Percentiles rank a stretch among this genome's conserved stretches.
Evolutionary conservation across 2,888 invertebrate genomes (phyloP).

Genomic region (Ophraella communa): DNA sequence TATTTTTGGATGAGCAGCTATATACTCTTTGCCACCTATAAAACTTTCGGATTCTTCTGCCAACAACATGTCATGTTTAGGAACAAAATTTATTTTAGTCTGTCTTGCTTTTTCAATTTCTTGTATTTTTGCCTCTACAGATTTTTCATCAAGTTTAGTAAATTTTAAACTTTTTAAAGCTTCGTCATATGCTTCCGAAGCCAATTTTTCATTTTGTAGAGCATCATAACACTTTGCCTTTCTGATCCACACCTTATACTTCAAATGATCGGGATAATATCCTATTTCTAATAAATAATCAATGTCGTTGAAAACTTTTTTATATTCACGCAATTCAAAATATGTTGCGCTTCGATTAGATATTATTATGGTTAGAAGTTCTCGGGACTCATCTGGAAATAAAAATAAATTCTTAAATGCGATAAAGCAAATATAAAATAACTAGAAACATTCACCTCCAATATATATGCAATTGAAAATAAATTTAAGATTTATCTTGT

Average conservation of each 20-base stretch:
- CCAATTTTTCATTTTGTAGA: slow-evolving; percentile 69
- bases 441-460: neutral
- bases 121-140: slow-evolving; percentile 40
- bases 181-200: slow-evolving; percentile 70
- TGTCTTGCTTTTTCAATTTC: slow-evolving; percentile 45
- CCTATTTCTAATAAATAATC: slow-evolving; percentile 66
- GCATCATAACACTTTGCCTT: slow-evolving; percentile 75
- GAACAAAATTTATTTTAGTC: slow-evolving; percentile 63
- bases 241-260: slow-evolving; percentile 79
- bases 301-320: slow-evolving; percentile 75
- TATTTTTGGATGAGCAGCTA: slow-evolving; percentile 68
- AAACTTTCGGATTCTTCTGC: slow-evolving; percentile 64
- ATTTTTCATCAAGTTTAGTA: slow-evolving; percentile 67
- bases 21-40: slow-evolving; percentile 56
- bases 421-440: neutral
- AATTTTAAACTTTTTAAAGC: slow-evolving; percentile 73
- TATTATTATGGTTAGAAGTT: slow-evolving; percentile 71
- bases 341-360: slow-evolving; percentile 84
- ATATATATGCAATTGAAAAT: too few species aligned
- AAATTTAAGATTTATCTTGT: too few species aligned
- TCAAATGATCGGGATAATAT: slow-evolving; percentile 74
- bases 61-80: slow-evolving; percentile 61
- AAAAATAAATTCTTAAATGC: neutral
- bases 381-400: slow-evolving; percentile 58
- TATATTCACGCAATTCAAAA: slow-evolving; percentile 73